Evolutionary conservation across 2,888 invertebrate species (phyloP).

Genomic region (Caenorhabditis sp.): DNA sequence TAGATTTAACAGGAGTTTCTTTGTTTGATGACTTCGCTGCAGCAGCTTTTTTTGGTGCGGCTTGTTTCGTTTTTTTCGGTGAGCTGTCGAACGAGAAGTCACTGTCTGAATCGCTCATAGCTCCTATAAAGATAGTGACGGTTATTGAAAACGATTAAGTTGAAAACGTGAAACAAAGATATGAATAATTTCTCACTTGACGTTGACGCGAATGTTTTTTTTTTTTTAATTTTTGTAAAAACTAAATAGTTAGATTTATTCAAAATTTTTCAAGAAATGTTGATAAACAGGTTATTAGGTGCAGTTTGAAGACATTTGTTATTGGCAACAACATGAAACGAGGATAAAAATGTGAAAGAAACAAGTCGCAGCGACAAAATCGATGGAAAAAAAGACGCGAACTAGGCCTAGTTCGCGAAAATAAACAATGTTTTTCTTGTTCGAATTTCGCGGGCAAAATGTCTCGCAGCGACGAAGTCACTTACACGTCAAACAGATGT

Average conservation of each 20-base stretch:
- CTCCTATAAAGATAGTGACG: neutral
- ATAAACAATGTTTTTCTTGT: neutral
- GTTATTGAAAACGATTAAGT: no score
- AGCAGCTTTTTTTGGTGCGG: slow-evolving; percentile 31
- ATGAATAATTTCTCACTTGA: no score
- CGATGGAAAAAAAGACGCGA: neutral
- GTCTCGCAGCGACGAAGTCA: slow-evolving; percentile 8
- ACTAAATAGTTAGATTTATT: no score
- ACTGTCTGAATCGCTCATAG: slow-evolving; percentile 35
- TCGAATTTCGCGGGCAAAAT: slow-evolving; percentile 3
- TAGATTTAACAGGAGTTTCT: slow-evolving; percentile 8
- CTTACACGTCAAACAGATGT: slow-evolving; percentile 21
- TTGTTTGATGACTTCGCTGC: slow-evolving; percentile 29
- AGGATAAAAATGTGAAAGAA: neutral
- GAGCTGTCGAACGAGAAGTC: slow-evolving; percentile 29
- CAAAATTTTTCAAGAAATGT: no score
- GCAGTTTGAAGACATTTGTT: no score
- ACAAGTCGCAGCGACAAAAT: neutral
- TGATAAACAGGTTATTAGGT: no score
- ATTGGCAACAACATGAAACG: no score
- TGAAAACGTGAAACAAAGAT: no score
- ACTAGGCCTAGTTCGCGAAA: neutral
- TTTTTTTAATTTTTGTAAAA: no score
- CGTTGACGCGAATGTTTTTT: no score
- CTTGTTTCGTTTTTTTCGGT: slow-evolving; percentile 33